Conservation (phyloP, 1,140 invertebrate species). For the Drosophila cardini region DNA sequence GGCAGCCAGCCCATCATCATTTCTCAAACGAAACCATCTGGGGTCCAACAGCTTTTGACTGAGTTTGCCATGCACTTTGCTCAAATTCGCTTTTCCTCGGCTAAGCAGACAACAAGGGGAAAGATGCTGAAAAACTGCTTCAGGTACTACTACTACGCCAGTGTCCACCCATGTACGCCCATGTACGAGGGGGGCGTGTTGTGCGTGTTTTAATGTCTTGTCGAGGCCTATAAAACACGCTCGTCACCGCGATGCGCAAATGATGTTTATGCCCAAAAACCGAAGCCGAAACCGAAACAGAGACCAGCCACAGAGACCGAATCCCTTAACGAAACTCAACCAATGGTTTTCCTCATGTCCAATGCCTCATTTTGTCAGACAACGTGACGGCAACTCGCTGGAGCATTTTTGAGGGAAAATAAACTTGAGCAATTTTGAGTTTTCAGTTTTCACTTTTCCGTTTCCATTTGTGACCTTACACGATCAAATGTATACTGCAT, state of each 20-base stretch:
- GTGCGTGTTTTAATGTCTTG: constrained; percentile 75
- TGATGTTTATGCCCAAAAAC: constrained; percentile 34
- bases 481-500: constrained; percentile 8
- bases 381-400: neutral
- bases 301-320: neutral
- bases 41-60: constrained; percentile 38
- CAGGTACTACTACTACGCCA: constrained; percentile 49
- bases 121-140: constrained; percentile 61
- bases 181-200: constrained; percentile 58
- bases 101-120: constrained; percentile 5
- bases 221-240: constrained; percentile 77
- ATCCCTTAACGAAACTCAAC: neutral
- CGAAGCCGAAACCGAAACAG: constrained; percentile 6
- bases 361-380: constrained; percentile 6
- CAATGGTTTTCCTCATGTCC: constrained; percentile 4
- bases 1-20: constrained; percentile 63
- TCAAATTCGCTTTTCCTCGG: constrained; percentile 45
- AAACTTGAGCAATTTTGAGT: constrained; percentile 10
- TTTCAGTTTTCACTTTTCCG: neutral
- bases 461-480: constrained; percentile 3
- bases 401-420: neutral
- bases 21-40: constrained; percentile 51
- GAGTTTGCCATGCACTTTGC: constrained; percentile 44
- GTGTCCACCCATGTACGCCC: constrained; percentile 33
- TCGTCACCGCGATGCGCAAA: constrained; percentile 58